These are phyloP conservation scores for Clangula hyemalis DNA, from an alignment of 2,797 vertebrate genomes.

Conservation along the genomic window DNA sequence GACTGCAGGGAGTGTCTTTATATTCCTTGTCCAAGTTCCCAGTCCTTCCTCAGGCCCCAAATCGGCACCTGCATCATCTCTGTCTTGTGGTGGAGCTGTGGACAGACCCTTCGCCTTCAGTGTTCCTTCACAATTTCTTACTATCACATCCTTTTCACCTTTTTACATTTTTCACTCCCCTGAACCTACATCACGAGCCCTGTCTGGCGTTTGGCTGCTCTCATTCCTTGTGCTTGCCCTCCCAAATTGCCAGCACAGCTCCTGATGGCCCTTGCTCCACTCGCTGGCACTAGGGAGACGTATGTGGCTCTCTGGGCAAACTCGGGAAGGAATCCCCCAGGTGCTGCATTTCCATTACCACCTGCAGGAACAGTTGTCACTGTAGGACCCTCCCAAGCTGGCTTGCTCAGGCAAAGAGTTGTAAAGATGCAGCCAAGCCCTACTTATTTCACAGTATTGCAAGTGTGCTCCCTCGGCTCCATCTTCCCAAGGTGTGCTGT, in stretches of 20 bases:
- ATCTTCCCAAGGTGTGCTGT: too few relatives aligned
- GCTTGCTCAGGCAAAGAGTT: too few relatives aligned
- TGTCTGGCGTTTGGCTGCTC: neutral
- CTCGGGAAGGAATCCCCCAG: neutral
- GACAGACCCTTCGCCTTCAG: neutral
- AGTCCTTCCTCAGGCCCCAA: neutral
- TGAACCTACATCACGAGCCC: neutral
- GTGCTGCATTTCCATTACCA: neutral
- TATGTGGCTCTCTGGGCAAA: neutral
- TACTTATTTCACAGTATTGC: too few relatives aligned
- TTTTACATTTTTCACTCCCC: neutral
- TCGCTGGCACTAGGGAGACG: neutral
- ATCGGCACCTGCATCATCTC: neutral
- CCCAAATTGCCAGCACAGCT: neutral
- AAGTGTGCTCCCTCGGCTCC: too few relatives aligned
- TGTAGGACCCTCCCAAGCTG: too few relatives aligned
- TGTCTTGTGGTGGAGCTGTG: neutral
- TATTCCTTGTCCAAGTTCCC: neutral
- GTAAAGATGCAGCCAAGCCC: too few relatives aligned
- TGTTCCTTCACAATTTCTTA: neutral
- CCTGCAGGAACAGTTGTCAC: too few relatives aligned
- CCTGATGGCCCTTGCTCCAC: neutral
- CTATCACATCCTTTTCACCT: rapidly evolving
- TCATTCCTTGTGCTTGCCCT: rapidly evolving
- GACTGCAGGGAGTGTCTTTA: neutral